phyloP scores from a whole-genome alignment of 2,113 vertebrate genomes.

The Cariama cristata region DNA sequence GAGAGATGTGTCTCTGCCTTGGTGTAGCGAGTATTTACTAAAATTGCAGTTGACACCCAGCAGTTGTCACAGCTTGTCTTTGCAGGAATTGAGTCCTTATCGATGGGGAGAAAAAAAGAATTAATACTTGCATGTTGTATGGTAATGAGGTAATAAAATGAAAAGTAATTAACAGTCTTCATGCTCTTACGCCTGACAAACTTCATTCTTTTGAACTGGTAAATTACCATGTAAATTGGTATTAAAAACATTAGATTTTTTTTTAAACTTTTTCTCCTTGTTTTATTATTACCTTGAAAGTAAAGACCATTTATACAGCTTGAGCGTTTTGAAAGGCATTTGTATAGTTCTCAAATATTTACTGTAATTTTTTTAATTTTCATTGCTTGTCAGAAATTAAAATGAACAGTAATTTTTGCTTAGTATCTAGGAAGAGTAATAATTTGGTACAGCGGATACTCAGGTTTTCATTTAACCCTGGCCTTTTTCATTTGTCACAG shows the following conservation, averaged over 20 bases:
- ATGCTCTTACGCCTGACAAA: neutral
- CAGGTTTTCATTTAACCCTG: neutral
- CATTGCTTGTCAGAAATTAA: neutral
- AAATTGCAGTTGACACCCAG: neutral
- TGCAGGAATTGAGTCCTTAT: neutral
- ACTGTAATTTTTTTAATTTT: neutral
- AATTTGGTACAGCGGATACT: neutral
- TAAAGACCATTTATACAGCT: neutral
- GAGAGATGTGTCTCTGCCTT: neutral
- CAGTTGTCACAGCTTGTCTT: neutral
- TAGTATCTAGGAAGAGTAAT: neutral
- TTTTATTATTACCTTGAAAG: neutral
- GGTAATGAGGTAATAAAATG: neutral
- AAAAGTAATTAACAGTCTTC: slow-evolving; percentile 31
- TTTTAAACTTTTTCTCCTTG: neutral
- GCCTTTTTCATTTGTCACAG: slow-evolving; percentile 75
- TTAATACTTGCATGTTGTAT: neutral
- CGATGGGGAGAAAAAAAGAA: neutral
- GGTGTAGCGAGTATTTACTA: neutral
- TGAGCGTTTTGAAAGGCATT: neutral
- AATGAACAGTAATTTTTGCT: neutral
- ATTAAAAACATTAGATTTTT: neutral
- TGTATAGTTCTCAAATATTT: neutral
- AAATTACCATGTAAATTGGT: slow-evolving; percentile 24
- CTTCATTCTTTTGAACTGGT: neutral